Base-by-base conservation (phyloP, 1,140 invertebrate species). In the Rhagoletis pomonella region DNA sequence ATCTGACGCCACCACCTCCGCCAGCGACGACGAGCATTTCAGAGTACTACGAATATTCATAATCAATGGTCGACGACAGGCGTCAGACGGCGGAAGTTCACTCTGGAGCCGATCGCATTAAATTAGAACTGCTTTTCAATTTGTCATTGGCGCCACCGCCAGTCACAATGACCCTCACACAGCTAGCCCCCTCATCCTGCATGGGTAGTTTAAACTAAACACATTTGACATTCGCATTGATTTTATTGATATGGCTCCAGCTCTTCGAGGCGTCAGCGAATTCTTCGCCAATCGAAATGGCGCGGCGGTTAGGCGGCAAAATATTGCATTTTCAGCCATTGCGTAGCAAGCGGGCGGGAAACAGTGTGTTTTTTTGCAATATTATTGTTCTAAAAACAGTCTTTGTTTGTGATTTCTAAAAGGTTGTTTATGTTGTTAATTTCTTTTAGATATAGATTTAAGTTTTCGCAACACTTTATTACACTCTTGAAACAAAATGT, bases 91-190 rank as follows among this genome's bases (percentile, higher is more conserved):
- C 44, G 69, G 69, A 81, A 81, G 73, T 81, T 81, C 14, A 81
- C 47, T 81, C 3, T 81, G 73, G 73, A 81, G 47, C 73, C 73
- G 73, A 81, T 55, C 17, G 73, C 73, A 81, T 81, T 81, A 81
- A 81, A 50, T 81, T 55, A 81, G 47, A 81, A 81, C 73, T 50
- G 50, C 73, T 81, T 81, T 81, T 81, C 47, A 81, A 81, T 81
- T 81, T 47, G 44, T 81, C 73, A 81, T 81, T 81, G 73, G 19
- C 6, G 47, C 73, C 73, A 47, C 47, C 73, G 73, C 73, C 73
- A 81, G n/a, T 55, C 29, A 29, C 29, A 29, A 29, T 17, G 44
- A 47, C 10, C 44, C 65, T n/a, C n/a, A n/a, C n/a, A 12, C 47
- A 14, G 6, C 73, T 1, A 17, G 2, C 73, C 17, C 3, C 50